Conservation (phyloP, 1,140 invertebrate species). For the Temnothorax curvispinosus region DNA sequence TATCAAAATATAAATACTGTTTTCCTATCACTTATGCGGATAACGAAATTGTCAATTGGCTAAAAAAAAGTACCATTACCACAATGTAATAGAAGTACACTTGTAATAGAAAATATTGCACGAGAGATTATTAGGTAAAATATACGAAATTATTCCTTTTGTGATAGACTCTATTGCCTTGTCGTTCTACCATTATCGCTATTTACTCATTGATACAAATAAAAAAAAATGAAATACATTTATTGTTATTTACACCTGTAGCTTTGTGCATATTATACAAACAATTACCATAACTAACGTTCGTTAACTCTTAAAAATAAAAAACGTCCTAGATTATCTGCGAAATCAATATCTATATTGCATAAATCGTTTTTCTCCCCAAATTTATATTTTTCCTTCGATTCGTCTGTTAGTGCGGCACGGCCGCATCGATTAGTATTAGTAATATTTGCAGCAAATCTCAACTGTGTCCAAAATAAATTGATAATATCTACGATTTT, state of each 20-base stretch:
- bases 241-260: conserved; percentile 20
- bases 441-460: not conserved
- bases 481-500: not conserved
- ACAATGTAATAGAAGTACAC: too few relatives aligned
- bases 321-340: not conserved
- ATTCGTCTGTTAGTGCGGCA: not conserved
- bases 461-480: not conserved
- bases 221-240: conserved; percentile 13
- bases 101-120: conserved; percentile 10
- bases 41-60: not conserved
- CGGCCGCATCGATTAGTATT: not conserved
- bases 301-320: not conserved
- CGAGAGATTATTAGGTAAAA: not conserved
- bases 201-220: conserved; percentile 2
- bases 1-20: conserved; percentile 44
- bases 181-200: not conserved
- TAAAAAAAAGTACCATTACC: not conserved
- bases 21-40: not conserved
- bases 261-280: not conserved
- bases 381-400: not conserved
- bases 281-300: not conserved
- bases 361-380: not conserved
- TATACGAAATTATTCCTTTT: conserved; percentile 3
- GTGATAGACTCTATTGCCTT: conserved; percentile 29
- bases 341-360: not conserved